Evolutionary conservation across 2,888 invertebrate genomes (phyloP), one percentile per base, ranked within the genome.

Genomic region (Dysmachus trigonus): DNA sequence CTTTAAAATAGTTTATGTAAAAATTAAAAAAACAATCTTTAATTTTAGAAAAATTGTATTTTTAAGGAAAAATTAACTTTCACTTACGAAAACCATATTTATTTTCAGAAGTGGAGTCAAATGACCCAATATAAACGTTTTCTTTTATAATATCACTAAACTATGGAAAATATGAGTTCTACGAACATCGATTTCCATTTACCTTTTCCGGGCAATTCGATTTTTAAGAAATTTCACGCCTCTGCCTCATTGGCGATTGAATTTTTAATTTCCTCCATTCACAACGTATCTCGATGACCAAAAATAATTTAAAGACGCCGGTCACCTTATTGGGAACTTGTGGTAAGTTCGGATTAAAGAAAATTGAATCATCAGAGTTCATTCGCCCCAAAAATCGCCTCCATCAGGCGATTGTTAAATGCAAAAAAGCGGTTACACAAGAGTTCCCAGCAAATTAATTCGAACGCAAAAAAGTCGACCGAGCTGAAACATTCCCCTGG

Each of bases 361-460:
- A 74, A 74, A 74, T 74, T 76, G 41, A 76, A 31, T 41, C 76
- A 38, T 76, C 76, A 38, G 27, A 35, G 76, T 38, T 76, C 41
- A 41, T 38, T 76, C 76, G 38, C 76, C 38, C 76, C 15, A 38
- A 35, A 38, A 35, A 76, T 76, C 76, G 76, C 13, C 38, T 22
- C 22, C 35, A 76, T 38, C 76, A 27, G 76, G 76, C 41, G 76
- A 76, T 76, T 76, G 35, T 76, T 41, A n/a, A 38, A 76, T 76
- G 38, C 18, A 41, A 76, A 74, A 76, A 35, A 76, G 76, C 41
- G 18, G n/a, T 76, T 76, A 38, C 38, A 76, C 38, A 35, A 38
- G 18, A 76, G 22, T 47, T 47, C n/a, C 47, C 47, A 47, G 47
- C 33, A 74, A 76, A 76, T 76, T 38, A 76, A 76, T 30, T 47